A percentile compares a stretch with the other conserved stretches of the same genome.
These are phyloP conservation scores for Geotrupes spiniger DNA, from an alignment of 2,888 invertebrate species.

Conservation along the genomic window DNA sequence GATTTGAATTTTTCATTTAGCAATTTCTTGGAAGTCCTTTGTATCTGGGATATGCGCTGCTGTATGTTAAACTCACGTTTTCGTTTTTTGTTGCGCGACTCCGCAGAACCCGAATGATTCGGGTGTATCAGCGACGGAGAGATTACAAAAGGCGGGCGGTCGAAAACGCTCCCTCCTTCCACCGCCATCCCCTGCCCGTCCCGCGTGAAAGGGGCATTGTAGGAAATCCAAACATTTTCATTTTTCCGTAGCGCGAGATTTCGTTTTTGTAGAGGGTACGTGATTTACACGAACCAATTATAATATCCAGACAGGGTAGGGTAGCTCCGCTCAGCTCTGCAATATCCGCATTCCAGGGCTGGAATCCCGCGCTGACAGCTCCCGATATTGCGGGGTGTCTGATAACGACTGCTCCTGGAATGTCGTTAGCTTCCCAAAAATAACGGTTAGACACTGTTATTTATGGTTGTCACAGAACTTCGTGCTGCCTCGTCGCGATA, in stretches of 20 bases:
- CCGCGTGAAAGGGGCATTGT: conserved; percentile 7
- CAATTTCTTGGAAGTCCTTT: conserved; percentile 4
- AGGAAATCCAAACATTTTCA: conserved; percentile 28
- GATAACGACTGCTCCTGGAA: conserved; percentile 45
- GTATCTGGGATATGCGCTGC: no score
- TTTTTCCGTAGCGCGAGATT: conserved; percentile 24
- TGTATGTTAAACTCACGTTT: no score
- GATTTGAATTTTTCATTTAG: no score
- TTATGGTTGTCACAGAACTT: conserved; percentile 46
- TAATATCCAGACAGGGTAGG: conserved; percentile 33
- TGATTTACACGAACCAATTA: conserved; percentile 40
- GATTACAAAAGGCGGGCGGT: not conserved
- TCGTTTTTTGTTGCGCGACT: no score
- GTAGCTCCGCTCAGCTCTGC: conserved; percentile 37
- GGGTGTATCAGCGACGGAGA: no score
- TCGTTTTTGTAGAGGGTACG: conserved; percentile 23
- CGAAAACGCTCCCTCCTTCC: conserved; percentile 3
- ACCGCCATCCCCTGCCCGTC: not conserved
- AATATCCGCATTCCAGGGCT: conserved; percentile 50
- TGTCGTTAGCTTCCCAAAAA: conserved; percentile 53
- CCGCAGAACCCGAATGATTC: no score
- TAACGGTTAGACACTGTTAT: conserved; percentile 51
- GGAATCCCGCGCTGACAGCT: conserved; percentile 44
- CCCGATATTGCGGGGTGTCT: conserved; percentile 45
- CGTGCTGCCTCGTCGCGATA: conserved; percentile 19